phyloP scores from a whole-genome alignment of 2,797 vertebrate species.

The Poliocrania exsul region DNA sequence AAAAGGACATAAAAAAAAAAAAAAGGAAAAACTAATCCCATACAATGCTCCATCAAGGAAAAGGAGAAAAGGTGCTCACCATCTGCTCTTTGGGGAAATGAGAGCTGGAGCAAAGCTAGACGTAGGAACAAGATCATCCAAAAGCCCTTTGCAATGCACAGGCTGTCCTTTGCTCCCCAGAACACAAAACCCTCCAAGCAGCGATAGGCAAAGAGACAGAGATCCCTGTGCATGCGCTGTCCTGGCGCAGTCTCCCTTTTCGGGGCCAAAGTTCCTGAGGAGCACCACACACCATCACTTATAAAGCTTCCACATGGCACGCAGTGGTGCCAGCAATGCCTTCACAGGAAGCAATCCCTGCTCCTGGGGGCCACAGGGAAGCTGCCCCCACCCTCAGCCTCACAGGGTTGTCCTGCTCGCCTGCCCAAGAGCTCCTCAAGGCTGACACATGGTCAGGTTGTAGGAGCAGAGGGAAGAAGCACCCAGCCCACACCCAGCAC shows the following conservation, averaged over 20 bases:
- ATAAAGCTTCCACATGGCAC: neutral
- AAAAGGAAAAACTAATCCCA: neutral
- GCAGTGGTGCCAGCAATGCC: rapidly evolving
- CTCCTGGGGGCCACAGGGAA: rapidly evolving
- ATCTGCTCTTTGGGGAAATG: neutral
- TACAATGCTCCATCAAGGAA: neutral
- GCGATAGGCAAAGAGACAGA: neutral
- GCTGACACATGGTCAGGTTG: rapidly evolving
- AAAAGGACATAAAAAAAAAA: neutral
- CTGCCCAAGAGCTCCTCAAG: neutral
- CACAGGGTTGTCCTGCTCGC: neutral
- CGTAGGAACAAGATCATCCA: neutral
- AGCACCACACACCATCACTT: neutral
- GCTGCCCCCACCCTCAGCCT: neutral
- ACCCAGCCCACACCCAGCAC: rapidly evolving
- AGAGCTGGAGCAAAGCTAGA: rapidly evolving
- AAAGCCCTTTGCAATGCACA: neutral
- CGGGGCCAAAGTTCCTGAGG: neutral
- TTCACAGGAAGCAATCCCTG: neutral
- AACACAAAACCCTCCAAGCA: rapidly evolving
- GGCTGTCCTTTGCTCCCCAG: neutral
- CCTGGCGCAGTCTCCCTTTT: rapidly evolving
- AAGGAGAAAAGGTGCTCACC: neutral
- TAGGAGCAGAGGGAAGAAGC: neutral
- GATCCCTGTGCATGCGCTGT: rapidly evolving